These are phyloP conservation scores for Planiliza haematocheilus DNA, from an alignment of 2,113 vertebrate genomes.

Conservation along the genomic window DNA sequence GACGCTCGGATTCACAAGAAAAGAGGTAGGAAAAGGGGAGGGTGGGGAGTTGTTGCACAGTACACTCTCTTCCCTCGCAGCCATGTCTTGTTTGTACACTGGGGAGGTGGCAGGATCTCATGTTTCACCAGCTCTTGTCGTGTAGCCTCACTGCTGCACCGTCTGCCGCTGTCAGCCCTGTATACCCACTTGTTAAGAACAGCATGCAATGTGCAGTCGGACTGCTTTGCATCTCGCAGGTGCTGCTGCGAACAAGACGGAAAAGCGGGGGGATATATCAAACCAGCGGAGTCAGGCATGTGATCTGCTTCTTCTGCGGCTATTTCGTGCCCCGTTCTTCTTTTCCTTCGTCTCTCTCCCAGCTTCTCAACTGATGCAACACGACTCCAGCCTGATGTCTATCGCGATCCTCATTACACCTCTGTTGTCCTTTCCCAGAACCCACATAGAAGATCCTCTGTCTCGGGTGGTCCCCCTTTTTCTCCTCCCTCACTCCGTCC, in stretches of 20 bases:
- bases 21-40: conserved; percentile 34
- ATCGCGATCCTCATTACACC: conserved; percentile 68
- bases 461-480: conserved; percentile 39
- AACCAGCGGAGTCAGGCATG: conserved; percentile 17
- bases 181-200: conserved; percentile 49
- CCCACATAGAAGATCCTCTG: conserved; percentile 56
- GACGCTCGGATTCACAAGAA: conserved; percentile 46
- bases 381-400: conserved; percentile 64
- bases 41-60: conserved; percentile 23
- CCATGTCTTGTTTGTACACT: conserved; percentile 73
- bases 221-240: conserved; percentile 52
- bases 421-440: conserved; percentile 56
- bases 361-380: conserved; percentile 60
- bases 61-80: conserved; percentile 47
- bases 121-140: conserved; percentile 66
- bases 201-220: conserved; percentile 32
- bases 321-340: conserved; percentile 42
- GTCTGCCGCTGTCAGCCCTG: conserved; percentile 56
- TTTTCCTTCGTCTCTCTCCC: conserved; percentile 25
- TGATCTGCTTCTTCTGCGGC: conserved; percentile 21
- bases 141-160: conserved; percentile 37
- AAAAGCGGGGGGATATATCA: conserved; percentile 51
- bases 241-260: conserved; percentile 41
- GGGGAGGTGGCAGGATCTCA: conserved; percentile 64
- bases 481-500: neutral